These are phyloP conservation scores for Drosophila tristis DNA, from an alignment of 1,140 invertebrate species.

Conservation along the genomic window DNA sequence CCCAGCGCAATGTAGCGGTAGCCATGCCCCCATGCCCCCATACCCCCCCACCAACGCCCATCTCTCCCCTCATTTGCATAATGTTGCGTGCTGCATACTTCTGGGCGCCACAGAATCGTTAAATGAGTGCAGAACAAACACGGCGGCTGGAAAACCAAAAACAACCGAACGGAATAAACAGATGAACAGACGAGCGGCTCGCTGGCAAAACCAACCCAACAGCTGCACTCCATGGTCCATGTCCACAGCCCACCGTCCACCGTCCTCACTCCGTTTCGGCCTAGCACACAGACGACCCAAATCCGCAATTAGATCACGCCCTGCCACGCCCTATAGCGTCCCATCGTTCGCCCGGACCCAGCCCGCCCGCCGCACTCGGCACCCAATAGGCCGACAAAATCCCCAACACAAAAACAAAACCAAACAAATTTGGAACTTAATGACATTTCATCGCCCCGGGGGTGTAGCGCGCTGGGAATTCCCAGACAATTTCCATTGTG, in stretches of 20 bases:
- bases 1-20: not conserved
- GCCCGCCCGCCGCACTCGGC: not conserved
- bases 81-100: constrained; percentile 24
- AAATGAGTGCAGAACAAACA: constrained; percentile 33
- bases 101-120: constrained; percentile 10
- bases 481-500: constrained; percentile 20
- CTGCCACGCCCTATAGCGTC: constrained; percentile 13
- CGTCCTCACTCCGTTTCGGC: not conserved
- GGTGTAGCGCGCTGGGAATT: constrained; percentile 11
- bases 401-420: constrained; percentile 23
- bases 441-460: constrained; percentile 39
- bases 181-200: not conserved
- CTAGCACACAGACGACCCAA: constrained; percentile 24
- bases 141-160: not conserved
- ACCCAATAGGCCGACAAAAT: not conserved
- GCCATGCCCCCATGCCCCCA: no score
- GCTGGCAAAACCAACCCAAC: constrained; percentile 9
- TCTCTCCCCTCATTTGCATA: constrained; percentile 24
- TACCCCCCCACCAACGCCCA: not conserved
- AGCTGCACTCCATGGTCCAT: constrained; percentile 15
- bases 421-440: constrained; percentile 37
- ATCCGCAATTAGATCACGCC: constrained; percentile 45
- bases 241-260: no score
- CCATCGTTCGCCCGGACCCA: not conserved
- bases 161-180: not conserved